Evolutionary conservation across 2,113 vertebrate genomes (phyloP), one percentile per base, ranked within the genome.

Genomic region (Gallinago undulata): DNA sequence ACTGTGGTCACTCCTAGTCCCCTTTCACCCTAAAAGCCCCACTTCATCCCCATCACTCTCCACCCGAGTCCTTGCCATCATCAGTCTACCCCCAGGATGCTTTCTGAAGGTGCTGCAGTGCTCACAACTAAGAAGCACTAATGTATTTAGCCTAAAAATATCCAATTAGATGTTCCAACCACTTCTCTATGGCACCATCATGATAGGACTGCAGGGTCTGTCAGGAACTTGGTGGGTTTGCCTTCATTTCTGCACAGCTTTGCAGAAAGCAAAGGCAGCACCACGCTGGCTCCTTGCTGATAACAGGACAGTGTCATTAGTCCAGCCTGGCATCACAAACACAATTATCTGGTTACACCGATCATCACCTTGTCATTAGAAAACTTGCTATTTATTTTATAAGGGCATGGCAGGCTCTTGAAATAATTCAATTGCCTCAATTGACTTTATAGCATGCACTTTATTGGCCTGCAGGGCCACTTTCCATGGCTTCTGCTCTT

Each of bases 361-460:
- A 91, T 72, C 3, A 0, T 13, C 75, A 47, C 77, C 62, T 14
- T 59, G 53, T 59, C 91, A 85, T 94, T 76, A 81, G 67, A 63
- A 96, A 95, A 90, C 68, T 97, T 57, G 82, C 48, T 96, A 14
- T 94, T 94, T 95, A 66, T 97, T 95, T 88, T 22, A 60, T 31
- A 56, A 31, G 67, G 87, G 57, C 80, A 70, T 19, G 28, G 82
- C 6, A 37, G 78, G 67, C 68, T 62, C 68, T 56, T 60, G 55
- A 63, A 95, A 87, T 93, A 76, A 91, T 77, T 81, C 53, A 50
- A 1, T 80, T 48, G 14, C 85, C 92, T 19, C 83, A 30, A 66
- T 1, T 91, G 81, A 84, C 87, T 90, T 86, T 69, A 45, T 67
- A 72, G 60, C 59, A 13, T 16, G 5, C 89, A 37, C 85, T 83